Base-by-base conservation (phyloP, 2,888 invertebrate genomes). In the Lypha dubia region DNA sequence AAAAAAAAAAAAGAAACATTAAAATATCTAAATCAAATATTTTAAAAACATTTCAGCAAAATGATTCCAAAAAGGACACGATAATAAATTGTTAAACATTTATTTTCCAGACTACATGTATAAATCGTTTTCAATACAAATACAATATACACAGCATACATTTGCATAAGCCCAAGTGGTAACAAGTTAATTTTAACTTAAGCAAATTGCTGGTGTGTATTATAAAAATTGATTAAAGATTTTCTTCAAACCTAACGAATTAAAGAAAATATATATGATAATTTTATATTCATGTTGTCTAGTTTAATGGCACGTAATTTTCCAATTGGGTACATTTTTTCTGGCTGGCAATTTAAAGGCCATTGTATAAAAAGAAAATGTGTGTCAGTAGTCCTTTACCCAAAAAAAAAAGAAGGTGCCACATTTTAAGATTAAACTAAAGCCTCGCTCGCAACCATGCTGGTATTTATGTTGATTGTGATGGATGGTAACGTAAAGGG, bases 401-500 rank as follows among this genome's bases (percentile, higher is more conserved):
- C 6, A 51, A 32, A 58, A 35, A 58, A 60, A n/a, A n/a, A n/a
- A n/a, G n/a, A n/a, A n/a, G n/a, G n/a, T 60, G 11, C 13, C n/a
- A 4, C 11, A 35, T 17, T 60, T 60, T 60, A 17, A 35, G 11
- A 22, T 60, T 38, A 6, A 13, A 6, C 5, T 28, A 9, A n/a
- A 28, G 28, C 28, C 2, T 28, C 3, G 28, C 2, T 28, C 3
- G 5, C 28, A 28, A 20, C 38, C 41, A 13, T 62, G 15, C 20
- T 22, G 17, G 9, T 38, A n/a, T 35, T 6, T 60, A 11, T 32
- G 56, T 58, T 60, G 41, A 4, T 24, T n/a, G 28, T 28, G 28
- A 28, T 28, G 35, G 28, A 28, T 28, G 35, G 2, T 35, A 24
- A 22, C 20, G 22, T 44, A 6, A 65, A 46, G 20, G 65, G 46